Conservation (phyloP, 1,140 invertebrate genomes). For the Dreissena polymorpha region DNA sequence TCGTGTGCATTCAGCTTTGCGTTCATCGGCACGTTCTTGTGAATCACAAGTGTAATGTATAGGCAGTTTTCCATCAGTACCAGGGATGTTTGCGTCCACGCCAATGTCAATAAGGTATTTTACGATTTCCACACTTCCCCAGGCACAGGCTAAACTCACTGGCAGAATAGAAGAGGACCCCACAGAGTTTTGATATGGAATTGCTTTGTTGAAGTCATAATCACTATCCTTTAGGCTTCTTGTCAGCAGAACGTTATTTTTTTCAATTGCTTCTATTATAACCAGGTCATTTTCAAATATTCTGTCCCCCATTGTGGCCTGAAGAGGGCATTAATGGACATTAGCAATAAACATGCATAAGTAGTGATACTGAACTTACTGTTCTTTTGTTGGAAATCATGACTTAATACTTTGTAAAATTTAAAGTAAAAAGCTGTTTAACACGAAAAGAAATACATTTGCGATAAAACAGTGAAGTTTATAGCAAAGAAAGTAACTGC, state of each 20-base stretch:
- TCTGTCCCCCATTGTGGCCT: background rate
- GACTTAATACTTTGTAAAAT: background rate
- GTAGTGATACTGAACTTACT: background rate
- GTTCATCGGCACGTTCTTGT: slow-evolving; percentile 57
- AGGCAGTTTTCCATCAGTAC: slow-evolving; percentile 71
- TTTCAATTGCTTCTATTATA: slow-evolving; percentile 28
- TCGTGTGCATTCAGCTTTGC: slow-evolving; percentile 55
- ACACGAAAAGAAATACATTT: too few relatives aligned
- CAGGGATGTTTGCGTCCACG: slow-evolving; percentile 65
- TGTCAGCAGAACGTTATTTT: background rate
- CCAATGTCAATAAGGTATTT: slow-evolving; percentile 63
- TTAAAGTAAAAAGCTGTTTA: background rate
- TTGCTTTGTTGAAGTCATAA: slow-evolving; percentile 51
- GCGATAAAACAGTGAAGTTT: too few relatives aligned
- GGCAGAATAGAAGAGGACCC: slow-evolving; percentile 26
- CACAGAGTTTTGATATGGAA: background rate
- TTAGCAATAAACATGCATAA: background rate
- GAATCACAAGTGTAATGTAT: slow-evolving; percentile 69
- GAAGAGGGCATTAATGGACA: background rate
- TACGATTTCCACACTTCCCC: slow-evolving; percentile 60
- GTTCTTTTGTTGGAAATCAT: background rate
- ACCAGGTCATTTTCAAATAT: background rate
- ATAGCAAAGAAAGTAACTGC: too few relatives aligned
- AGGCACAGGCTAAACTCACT: slow-evolving; percentile 66
- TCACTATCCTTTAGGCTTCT: slow-evolving; percentile 1